Evolutionary conservation across 2,888 invertebrate genomes (phyloP).

Genomic region (Hemaris fuciformis): DNA sequence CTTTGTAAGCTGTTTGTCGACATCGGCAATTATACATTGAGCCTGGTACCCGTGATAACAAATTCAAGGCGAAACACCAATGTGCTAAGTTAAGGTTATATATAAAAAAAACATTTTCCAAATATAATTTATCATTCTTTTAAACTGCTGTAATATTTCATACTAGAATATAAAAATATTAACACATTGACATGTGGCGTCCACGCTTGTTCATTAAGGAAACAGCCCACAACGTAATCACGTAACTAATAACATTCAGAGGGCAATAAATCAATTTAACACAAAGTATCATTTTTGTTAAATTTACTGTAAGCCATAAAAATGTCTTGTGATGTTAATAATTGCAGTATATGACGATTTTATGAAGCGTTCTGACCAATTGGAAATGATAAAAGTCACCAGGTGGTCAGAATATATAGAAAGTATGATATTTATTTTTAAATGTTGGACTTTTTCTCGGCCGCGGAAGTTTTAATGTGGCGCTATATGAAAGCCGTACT

Average conservation of each 20-base stretch:
- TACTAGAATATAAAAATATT: neutral
- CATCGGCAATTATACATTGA: neutral
- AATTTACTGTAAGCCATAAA: neutral
- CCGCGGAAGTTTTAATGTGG: constrained; percentile 11
- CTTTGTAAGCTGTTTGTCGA: neutral
- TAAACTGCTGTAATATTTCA: neutral
- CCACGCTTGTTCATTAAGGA: neutral
- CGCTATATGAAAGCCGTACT: neutral
- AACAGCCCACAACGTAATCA: neutral
- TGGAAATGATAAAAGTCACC: constrained; percentile 22
- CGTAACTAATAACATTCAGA: neutral
- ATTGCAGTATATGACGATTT: constrained; percentile 19
- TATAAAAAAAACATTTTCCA: neutral
- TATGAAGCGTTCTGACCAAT: constrained; percentile 15
- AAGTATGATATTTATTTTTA: constrained; percentile 10
- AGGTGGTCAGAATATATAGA: constrained; percentile 15
- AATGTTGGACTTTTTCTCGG: constrained; percentile 15
- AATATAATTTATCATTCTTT: neutral
- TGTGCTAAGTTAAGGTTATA: neutral
- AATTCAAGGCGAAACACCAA: neutral
- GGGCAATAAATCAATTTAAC: neutral
- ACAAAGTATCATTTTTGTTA: neutral
- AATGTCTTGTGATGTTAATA: constrained; percentile 2
- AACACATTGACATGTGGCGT: neutral
- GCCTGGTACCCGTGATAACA: neutral